A percentile compares a stretch with the other conserved stretches of the same genome.
These are phyloP conservation scores for Squalus acanthias DNA, from an alignment of 2,797 vertebrate species.

Conservation along the genomic window DNA sequence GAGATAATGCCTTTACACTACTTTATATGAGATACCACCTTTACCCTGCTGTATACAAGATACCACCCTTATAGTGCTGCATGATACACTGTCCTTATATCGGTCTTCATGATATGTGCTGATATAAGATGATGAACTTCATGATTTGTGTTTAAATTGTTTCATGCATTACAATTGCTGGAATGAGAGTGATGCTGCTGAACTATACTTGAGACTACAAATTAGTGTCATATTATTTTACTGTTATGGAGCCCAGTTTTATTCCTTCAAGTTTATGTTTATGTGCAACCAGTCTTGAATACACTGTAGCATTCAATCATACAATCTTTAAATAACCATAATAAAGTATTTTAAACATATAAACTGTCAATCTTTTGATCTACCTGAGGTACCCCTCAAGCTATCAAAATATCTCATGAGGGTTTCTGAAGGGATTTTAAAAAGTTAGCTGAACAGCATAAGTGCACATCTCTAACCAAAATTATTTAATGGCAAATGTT, in stretches of 20 bases:
- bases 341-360: not conserved
- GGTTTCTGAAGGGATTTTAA: not conserved
- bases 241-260: constrained; percentile 5
- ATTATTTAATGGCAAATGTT: not conserved
- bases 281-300: not conserved
- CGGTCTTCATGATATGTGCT: not conserved
- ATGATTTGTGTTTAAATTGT: not conserved
- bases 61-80: not conserved
- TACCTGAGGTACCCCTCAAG: not conserved
- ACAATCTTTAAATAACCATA: not conserved
- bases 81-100: not conserved
- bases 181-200: not conserved
- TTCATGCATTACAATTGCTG: not conserved
- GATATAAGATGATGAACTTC: not conserved
- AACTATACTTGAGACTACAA: not conserved
- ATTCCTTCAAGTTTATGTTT: not conserved
- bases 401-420: not conserved
- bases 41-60: not conserved
- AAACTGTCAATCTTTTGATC: not conserved
- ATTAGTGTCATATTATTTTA: constrained; percentile 20
- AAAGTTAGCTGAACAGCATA: not conserved
- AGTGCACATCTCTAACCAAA: not conserved
- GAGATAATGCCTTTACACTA: not conserved
- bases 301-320: not conserved
- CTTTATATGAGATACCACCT: not conserved